Evolutionary conservation across 2,888 invertebrate genomes (phyloP).

Genomic region (Bibio marci): DNA sequence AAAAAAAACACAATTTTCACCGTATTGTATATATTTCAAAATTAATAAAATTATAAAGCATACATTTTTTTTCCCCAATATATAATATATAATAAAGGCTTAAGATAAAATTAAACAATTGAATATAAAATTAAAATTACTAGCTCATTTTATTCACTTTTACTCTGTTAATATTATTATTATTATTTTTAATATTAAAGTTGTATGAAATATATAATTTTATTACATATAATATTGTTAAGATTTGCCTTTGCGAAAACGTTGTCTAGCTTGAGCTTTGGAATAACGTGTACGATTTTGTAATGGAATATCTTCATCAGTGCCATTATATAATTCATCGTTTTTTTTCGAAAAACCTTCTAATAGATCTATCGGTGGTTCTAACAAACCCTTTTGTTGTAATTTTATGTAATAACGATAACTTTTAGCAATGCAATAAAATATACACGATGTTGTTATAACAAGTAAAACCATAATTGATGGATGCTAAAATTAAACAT

Average conservation of each 20-base stretch:
- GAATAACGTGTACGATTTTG: constrained; percentile 39
- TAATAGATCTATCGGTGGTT: constrained; percentile 33
- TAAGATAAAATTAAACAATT: no score
- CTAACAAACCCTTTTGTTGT: constrained; percentile 33
- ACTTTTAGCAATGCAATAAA: constrained; percentile 46
- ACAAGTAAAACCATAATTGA: constrained; percentile 52
- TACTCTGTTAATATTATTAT: no score
- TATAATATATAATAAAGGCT: no score
- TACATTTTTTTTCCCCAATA: no score
- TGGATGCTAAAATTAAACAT: constrained; percentile 56
- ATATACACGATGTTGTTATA: constrained; percentile 45
- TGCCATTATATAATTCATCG: constrained; percentile 13
- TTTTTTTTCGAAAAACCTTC: constrained; percentile 15
- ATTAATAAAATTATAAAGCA: no score
- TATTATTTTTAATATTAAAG: no score
- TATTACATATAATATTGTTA: no score
- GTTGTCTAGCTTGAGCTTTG: constrained; percentile 57
- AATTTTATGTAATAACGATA: constrained; percentile 35
- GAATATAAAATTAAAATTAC: no score
- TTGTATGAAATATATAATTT: no score
- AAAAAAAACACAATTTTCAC: no score
- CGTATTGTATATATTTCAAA: no score
- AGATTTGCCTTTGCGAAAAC: constrained; percentile 58
- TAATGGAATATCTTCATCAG: constrained; percentile 23
- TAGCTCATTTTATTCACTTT: no score